These are phyloP conservation scores for Trachelus tabidus DNA, from an alignment of 2,888 invertebrate genomes.

Conservation along the genomic window DNA sequence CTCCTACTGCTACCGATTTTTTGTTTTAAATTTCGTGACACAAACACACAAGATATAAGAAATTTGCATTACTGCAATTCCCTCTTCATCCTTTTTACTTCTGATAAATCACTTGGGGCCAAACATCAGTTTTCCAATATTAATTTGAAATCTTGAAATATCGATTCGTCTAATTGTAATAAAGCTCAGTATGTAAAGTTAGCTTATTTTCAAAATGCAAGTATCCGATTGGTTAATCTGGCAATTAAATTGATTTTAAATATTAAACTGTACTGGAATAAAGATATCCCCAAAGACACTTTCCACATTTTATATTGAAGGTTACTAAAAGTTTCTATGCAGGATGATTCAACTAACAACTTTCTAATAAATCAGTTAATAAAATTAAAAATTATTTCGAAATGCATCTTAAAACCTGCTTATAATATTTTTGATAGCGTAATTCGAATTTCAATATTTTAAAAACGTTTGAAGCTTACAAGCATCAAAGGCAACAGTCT, in stretches of 20 bases:
- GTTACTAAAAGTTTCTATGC: not conserved
- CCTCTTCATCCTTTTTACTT: too few relatives aligned
- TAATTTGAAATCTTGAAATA: slow-evolving; percentile 7
- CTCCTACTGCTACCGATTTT: too few relatives aligned
- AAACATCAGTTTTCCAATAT: slow-evolving; percentile 8
- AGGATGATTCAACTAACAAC: not conserved
- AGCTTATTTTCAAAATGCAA: not conserved
- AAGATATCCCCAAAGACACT: not conserved
- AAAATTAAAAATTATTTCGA: slow-evolving; percentile 19
- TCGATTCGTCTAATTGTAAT: too few relatives aligned
- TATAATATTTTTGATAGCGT: not conserved
- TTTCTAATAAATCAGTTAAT: slow-evolving; percentile 23
- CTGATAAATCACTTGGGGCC: not conserved
- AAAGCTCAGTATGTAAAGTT: not conserved
- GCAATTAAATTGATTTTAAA: not conserved
- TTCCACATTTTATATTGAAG: not conserved
- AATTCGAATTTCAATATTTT: not conserved
- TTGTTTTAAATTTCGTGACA: too few relatives aligned
- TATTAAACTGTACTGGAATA: not conserved
- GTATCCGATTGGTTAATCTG: not conserved
- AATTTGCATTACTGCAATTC: too few relatives aligned
- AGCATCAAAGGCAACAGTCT: not conserved
- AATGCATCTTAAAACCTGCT: slow-evolving; percentile 17
- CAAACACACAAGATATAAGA: too few relatives aligned
- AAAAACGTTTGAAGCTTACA: not conserved